Evolutionary conservation across 2,797 vertebrate genomes (phyloP), one percentile per base, ranked within the genome.

Genomic region (Borostomias antarcticus): DNA sequence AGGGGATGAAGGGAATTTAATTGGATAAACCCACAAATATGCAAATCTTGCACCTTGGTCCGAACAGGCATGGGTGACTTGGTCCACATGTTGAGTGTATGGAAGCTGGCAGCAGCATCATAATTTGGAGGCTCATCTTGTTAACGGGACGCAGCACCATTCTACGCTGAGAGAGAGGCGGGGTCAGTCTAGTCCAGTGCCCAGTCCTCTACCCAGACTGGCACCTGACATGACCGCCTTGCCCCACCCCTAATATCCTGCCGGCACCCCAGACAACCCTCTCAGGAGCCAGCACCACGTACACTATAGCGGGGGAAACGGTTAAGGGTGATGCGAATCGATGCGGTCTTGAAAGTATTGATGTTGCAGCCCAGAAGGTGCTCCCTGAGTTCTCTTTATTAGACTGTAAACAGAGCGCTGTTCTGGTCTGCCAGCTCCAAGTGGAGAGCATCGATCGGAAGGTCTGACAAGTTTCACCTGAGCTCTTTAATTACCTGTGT

Each of bases 1-100:
- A 61, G 30, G 67, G 67, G 54, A 68, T 56, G 21, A 23, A 59
- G 73, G 76, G 75, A n/a, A 83, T 82, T 86, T 85, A 69, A 75
- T 77, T 72, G 72, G 68, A 82, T 86, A 81, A 82, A 82, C 73
- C 63, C 54, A 32, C 72, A 82, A 82, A 85, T 75, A 83, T 83
- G 73, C 68, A 82, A 85, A 88, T 87, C 64, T 48, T 59, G 51
- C 9, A 67, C 69, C 29, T 50, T 59, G 64, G 69, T 78, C 37
- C 15, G 15, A 40, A 40, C 33, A 70, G 62, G 63, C 58, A 66
- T 40, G 56, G 66, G 52, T 28, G 13, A 40, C 7, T 17, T 26
- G n/a, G 50, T 45, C 45, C 63, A 65, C 21, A 5, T 60, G 33
- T 50, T 61, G 57, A 75, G n/a, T n/a, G n/a, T n/a, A n/a, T n/a